Base-by-base conservation (phyloP, 2,888 invertebrate genomes). In the Tetranychus piercei region DNA sequence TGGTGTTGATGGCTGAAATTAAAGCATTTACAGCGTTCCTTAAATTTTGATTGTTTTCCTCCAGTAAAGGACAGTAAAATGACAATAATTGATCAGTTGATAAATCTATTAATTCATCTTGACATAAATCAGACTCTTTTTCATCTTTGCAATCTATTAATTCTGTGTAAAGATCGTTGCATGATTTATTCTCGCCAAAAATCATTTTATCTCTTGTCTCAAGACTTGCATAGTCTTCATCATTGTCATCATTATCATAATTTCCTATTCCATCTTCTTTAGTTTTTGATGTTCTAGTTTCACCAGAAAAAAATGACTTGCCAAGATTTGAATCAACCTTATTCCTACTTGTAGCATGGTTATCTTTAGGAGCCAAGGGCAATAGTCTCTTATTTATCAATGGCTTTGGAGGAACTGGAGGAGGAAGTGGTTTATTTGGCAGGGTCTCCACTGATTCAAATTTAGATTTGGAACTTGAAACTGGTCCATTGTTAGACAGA, bases 21-120 rank as follows among this genome's bases (percentile, higher is more conserved):
- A 96, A 95, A 0, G 92, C 91, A 80, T 94, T 94, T 75, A 95
- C 92, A 20, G 94, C 91, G 79, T 90, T 89, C 77, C 90, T 88
- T 72, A 96, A 86, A 18, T 64, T 18, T 43, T 20, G 20, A n/a
- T 72, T 72, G 69, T 69, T 9, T 18, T 89, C 89, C 65, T 90
- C 88, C 44, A 91, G 88, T 82, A 94, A 94, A 73, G 89, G 88
- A 34, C 90, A 89, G 83, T 94, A 95, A 83, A 93, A 94, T 71
- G 88, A 87, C 44, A 94, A 84, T 69, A 95, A 85, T 82, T 91
- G 89, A 79, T 88, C 87, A 82, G 94, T 94, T 82, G 89, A 91
- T 0, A 88, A 86, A 78, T 79, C 78, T 55, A 9, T 55, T 5
- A 15, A 55, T 55, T 55, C 55, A 55, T 34, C 34, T 34, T 34